Percentiles rank a stretch among this genome's conserved stretches.
Conservation (phyloP, 2,113 vertebrate species). For the Lophotis ruficrista region DNA sequence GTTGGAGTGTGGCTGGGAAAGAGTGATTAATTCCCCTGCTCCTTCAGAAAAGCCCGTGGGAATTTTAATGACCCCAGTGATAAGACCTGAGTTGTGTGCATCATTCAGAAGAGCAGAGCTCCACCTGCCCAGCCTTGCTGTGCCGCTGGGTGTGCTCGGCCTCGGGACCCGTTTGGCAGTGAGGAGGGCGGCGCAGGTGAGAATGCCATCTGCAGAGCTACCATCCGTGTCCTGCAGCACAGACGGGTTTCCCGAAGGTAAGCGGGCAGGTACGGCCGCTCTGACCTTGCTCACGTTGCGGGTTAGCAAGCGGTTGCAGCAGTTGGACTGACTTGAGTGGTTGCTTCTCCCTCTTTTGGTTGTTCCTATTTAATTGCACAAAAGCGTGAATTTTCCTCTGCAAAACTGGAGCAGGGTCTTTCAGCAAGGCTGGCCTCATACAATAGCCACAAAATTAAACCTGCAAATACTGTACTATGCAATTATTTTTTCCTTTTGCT, state of each 20-base stretch:
- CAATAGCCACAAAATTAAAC: neutral
- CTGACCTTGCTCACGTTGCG: neutral
- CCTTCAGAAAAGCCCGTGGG: neutral
- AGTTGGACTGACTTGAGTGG: neutral
- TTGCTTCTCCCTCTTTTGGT: neutral
- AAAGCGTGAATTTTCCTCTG: neutral
- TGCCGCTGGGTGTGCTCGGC: fast-evolving
- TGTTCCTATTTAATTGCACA: neutral
- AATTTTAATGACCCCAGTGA: neutral
- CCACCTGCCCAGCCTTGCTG: neutral
- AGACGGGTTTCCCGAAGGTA: neutral
- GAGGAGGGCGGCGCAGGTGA: fast-evolving
- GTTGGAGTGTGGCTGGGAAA: neutral
- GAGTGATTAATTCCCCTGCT: neutral
- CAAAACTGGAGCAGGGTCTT: neutral
- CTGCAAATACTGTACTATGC: neutral
- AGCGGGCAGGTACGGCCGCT: fast-evolving
- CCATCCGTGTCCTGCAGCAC: neutral
- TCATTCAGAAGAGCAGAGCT: neutral
- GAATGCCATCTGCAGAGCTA: neutral
- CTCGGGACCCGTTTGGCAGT: fast-evolving
- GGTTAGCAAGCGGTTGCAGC: neutral
- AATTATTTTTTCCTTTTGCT: neutral
- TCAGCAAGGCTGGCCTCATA: neutral
- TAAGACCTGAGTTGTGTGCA: neutral